These are phyloP conservation scores for Scyliorhinus canicula DNA, from an alignment of 2,797 vertebrate genomes.

Conservation along the genomic window DNA sequence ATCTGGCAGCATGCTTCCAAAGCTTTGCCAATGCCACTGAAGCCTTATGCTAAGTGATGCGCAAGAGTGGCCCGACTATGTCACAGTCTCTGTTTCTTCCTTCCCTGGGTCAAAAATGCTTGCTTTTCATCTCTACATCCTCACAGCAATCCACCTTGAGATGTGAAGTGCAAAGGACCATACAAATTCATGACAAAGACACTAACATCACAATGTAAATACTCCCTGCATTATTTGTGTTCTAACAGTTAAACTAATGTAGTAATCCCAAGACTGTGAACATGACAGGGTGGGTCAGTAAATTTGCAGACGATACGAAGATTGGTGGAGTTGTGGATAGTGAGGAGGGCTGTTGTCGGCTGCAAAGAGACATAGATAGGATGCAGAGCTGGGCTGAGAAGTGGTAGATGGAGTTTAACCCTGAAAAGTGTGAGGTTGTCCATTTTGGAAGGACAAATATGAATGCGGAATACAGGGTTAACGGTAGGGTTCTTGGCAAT, in stretches of 20 bases:
- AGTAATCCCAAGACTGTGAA: background rate
- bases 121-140: background rate
- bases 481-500: too few species aligned
- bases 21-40: background rate
- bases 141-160: background rate
- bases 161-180: background rate
- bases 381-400: too few species aligned
- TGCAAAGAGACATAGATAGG: too few species aligned
- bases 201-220: background rate
- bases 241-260: background rate
- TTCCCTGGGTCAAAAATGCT: background rate
- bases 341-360: too few species aligned
- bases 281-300: too few species aligned
- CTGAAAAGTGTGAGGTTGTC: too few species aligned
- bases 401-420: too few species aligned
- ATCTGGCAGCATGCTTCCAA: background rate
- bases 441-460: too few species aligned
- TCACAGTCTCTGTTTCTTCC: background rate
- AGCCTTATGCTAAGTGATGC: background rate
- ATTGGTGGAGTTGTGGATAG: too few species aligned
- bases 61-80: background rate
- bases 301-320: too few species aligned
- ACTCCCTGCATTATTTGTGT: background rate
- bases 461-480: too few species aligned
- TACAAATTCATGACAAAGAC: background rate